Base-by-base conservation (phyloP, 2,797 vertebrate genomes). In the Spondyliosoma cantharus region DNA sequence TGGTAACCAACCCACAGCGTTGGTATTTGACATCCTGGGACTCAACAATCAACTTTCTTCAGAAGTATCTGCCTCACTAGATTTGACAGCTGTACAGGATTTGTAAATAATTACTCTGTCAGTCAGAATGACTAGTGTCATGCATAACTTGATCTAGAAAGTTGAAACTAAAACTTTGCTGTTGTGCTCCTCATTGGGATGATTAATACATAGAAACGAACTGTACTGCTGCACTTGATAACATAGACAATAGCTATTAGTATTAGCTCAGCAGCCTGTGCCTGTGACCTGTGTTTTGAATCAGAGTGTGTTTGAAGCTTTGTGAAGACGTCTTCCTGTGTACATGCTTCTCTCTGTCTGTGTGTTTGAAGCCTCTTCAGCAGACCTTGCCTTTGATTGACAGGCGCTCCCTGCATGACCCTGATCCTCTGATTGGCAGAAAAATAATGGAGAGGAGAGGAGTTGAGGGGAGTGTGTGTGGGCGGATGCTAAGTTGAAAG, bases 361-460 rank as follows among this genome's bases (percentile, higher is more conserved):
- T 25, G n/a, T 5, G 14, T 56, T 81, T 84, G 81, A 81, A 64
- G 79, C 59, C 81, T 70, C 61, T 49, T 66, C 73, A 45, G 58
- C 42, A 63, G 52, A 72, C 75, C 58, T 69, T 12, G 50, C 53
- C 62, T 85, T 58, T 86, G 82, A 86, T 72, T 87, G 85, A 79
- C 86, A 82, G 75, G 27, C 2, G 29, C 65, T 78, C 61, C 45
- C 54, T 27, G 20, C 62, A 0, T 81, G 69, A 78, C 78, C 75
- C 45, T 11, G 29, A 56, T 62, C 65, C 37, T 72, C 71, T 86
- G 80, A 87, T 76, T 75, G 83, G 78, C 85, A 80, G 83, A 50
- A 14, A 71, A 46, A 66, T 45, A 61, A 77, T 52, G 66, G 59
- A 59, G 71, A 27, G 6, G 43, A 59, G 57, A 59, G 64, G 20